These are phyloP conservation scores for Cantharis nigra DNA, from an alignment of 2,888 invertebrate genomes.

Conservation along the genomic window DNA sequence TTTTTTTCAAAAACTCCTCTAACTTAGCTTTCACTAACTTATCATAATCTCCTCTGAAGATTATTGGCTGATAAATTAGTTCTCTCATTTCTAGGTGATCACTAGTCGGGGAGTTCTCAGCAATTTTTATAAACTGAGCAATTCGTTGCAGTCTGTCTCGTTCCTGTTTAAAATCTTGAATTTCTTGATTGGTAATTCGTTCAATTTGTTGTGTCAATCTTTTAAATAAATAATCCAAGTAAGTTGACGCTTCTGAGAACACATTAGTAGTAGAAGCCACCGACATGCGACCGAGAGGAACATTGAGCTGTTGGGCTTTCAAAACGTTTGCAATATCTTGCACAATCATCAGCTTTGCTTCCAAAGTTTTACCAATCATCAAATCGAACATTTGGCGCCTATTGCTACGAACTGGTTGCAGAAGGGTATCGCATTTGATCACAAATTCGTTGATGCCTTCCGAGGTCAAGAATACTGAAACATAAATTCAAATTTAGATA, in stretches of 20 bases:
- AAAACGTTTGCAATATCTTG: neutral
- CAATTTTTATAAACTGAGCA: too few relatives aligned
- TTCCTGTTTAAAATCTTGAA: too few relatives aligned
- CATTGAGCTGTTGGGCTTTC: neutral
- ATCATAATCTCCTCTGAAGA: too few relatives aligned
- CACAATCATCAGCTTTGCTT: neutral
- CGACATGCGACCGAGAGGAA: too few relatives aligned
- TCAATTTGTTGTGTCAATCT: too few relatives aligned
- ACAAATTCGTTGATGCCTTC: neutral
- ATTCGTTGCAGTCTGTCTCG: too few relatives aligned
- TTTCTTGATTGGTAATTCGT: too few relatives aligned
- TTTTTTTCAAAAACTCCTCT: slow-evolving; percentile 17
- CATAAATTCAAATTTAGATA: neutral
- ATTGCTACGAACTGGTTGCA: neutral
- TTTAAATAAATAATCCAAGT: neutral
- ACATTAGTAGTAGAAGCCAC: too few relatives aligned
- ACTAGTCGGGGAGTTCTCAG: too few relatives aligned
- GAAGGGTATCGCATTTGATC: neutral
- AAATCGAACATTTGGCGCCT: slow-evolving; percentile 13
- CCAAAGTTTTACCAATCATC: neutral
- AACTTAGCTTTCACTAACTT: too few relatives aligned
- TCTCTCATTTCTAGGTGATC: too few relatives aligned
- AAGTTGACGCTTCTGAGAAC: neutral
- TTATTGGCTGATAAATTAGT: too few relatives aligned
- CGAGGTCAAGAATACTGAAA: neutral